Conservation (phyloP, 2,888 invertebrate genomes). For the Dasysyrphus albostriatus region DNA sequence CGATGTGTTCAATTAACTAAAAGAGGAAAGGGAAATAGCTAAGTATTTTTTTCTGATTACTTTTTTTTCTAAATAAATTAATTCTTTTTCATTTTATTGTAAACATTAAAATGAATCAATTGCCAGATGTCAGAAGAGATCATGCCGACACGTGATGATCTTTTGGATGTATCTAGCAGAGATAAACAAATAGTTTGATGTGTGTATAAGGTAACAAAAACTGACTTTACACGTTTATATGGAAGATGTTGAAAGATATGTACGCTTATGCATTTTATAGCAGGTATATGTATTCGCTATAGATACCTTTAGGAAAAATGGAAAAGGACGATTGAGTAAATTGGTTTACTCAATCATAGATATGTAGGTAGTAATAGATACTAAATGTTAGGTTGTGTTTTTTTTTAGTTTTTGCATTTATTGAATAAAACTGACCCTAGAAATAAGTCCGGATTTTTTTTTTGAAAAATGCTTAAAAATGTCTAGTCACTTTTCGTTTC, state of each 20-base stretch:
- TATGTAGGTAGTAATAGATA: too few species aligned
- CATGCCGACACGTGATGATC: conserved; percentile 45
- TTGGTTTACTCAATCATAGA: too few species aligned
- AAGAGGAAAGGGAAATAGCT: conserved; percentile 55
- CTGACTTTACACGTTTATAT: neutral
- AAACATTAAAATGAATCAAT: conserved; percentile 68
- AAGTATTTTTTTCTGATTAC: conserved; percentile 27
- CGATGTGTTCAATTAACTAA: conserved; percentile 51
- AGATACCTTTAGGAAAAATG: neutral
- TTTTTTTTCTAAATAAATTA: conserved; percentile 41
- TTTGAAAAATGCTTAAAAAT: too few species aligned
- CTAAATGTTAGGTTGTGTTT: too few species aligned
- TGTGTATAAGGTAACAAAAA: neutral
- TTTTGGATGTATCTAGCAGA: conserved; percentile 34
- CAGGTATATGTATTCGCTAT: neutral
- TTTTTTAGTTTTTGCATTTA: too few species aligned
- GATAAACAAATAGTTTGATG: conserved; percentile 34
- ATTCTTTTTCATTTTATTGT: conserved; percentile 48
- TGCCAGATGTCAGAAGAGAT: conserved; percentile 53
- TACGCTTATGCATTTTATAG: neutral
- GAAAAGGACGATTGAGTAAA: too few species aligned
- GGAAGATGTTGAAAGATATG: neutral
- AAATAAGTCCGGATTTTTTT: too few species aligned
- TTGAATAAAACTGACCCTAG: too few species aligned
- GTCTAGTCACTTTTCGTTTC: too few species aligned